Conservation (phyloP, 2,113 vertebrate species). For the Callocephalon fimbriatum region DNA sequence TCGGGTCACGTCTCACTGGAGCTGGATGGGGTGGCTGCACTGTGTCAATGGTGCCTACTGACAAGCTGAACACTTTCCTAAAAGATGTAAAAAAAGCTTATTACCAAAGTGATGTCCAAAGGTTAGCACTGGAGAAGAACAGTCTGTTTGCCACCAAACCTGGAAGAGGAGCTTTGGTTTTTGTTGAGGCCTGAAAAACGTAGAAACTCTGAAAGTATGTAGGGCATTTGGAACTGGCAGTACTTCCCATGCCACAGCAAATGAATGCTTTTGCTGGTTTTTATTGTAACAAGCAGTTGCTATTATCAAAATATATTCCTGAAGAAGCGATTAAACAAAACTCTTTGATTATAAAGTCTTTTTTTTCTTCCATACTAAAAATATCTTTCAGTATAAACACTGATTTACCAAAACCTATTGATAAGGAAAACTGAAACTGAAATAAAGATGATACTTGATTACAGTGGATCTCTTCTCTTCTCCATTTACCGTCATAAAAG, state of each 20-base stretch:
- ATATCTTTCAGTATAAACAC: conserved; percentile 22
- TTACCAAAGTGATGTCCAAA: conserved; percentile 78
- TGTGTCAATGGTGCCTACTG: conserved; percentile 91
- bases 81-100: conserved; percentile 84
- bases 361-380: conserved; percentile 17
- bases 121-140: conserved; percentile 75
- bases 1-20: conserved; percentile 93
- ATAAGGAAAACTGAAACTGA: not conserved
- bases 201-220: conserved; percentile 67
- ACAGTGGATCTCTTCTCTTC: not conserved
- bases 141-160: conserved; percentile 92
- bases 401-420: conserved; percentile 25
- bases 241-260: conserved; percentile 65
- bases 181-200: conserved; percentile 82
- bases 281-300: conserved; percentile 52
- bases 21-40: conserved; percentile 98
- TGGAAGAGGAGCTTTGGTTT: conserved; percentile 88
- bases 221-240: conserved; percentile 69
- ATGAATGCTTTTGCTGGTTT: conserved; percentile 67
- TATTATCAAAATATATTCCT: conserved; percentile 71
- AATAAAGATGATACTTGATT: conserved; percentile 13
- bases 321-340: conserved; percentile 51
- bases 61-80: conserved; percentile 85
- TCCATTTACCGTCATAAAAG: not conserved
- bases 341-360: conserved; percentile 36